These are phyloP conservation scores for Takifugu rubripes DNA, from an alignment of 2,797 vertebrate species.

Conservation along the genomic window DNA sequence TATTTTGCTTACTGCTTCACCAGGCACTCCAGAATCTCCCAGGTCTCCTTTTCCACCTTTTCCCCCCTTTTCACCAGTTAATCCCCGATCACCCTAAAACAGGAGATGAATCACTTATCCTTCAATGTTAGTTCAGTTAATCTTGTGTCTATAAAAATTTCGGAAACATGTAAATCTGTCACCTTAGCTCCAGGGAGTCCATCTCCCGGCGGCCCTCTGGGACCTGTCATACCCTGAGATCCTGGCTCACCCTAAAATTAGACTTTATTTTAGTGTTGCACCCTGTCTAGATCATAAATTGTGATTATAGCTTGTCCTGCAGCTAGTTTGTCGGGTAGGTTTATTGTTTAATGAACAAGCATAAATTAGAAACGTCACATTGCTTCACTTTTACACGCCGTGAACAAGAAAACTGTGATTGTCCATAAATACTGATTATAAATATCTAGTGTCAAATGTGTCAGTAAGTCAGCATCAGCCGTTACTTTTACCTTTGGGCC, in stretches of 20 bases:
- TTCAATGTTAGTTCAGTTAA: slow-evolving; percentile 6
- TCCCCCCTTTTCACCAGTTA: slow-evolving; percentile 81
- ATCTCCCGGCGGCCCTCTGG: slow-evolving; percentile 84
- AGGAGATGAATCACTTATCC: slow-evolving; percentile 1
- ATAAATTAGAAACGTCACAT: slow-evolving; percentile 5
- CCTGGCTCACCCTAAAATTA: slow-evolving; percentile 85
- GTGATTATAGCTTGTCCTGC: slow-evolving; percentile 18
- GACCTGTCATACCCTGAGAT: slow-evolving; percentile 84
- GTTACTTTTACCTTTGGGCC: slow-evolving; percentile 82
- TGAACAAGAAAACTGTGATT: neutral
- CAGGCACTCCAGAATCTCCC: slow-evolving; percentile 82
- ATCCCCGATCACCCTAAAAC: slow-evolving; percentile 82
- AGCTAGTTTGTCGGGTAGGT: slow-evolving; percentile 7
- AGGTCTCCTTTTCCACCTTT: slow-evolving; percentile 83
- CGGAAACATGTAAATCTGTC: slow-evolving; percentile 15
- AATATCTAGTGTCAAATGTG: neutral
- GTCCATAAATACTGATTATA: neutral
- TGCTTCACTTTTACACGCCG: slow-evolving; percentile 3
- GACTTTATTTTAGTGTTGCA: slow-evolving; percentile 10
- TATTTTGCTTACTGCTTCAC: slow-evolving; percentile 76
- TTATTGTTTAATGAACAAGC: slow-evolving; percentile 13
- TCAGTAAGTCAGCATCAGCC: neutral
- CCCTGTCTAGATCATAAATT: slow-evolving; percentile 19
- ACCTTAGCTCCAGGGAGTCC: slow-evolving; percentile 87
- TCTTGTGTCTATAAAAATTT: slow-evolving; percentile 11